Evolutionary conservation across 2,888 invertebrate species (phyloP).

Genomic region (Lepetodrilus schrolli): DNA sequence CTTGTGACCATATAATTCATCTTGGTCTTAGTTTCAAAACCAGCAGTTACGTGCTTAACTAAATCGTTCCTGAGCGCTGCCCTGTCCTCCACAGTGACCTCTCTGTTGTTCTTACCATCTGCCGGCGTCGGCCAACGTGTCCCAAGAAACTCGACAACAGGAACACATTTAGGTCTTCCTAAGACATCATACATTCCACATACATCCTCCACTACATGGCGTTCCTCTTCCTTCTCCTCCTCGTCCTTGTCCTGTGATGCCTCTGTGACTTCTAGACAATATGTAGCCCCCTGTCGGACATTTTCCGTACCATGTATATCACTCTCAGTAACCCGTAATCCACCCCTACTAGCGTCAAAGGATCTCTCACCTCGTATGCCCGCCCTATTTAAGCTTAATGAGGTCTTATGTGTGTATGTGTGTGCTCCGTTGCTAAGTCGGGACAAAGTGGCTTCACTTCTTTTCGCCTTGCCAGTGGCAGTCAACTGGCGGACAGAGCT

Average conservation of each 20-base stretch:
- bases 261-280: background rate
- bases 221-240: background rate
- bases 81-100: background rate
- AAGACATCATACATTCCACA: no score
- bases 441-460: background rate
- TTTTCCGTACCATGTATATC: background rate
- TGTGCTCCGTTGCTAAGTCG: background rate
- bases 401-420: no score
- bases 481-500: background rate
- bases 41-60: background rate
- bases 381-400: no score
- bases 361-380: background rate
- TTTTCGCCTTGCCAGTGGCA: background rate
- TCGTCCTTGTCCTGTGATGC: background rate
- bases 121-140: background rate
- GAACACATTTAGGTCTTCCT: background rate
- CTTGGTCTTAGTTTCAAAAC: background rate
- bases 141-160: background rate
- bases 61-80: background rate
- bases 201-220: background rate
- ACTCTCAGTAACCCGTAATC: background rate
- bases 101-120: background rate
- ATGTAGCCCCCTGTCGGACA: no score
- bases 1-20: background rate
- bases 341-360: background rate